Conservation (phyloP, 2,888 invertebrate species). For the Hirtodrosophila duncani region DNA sequence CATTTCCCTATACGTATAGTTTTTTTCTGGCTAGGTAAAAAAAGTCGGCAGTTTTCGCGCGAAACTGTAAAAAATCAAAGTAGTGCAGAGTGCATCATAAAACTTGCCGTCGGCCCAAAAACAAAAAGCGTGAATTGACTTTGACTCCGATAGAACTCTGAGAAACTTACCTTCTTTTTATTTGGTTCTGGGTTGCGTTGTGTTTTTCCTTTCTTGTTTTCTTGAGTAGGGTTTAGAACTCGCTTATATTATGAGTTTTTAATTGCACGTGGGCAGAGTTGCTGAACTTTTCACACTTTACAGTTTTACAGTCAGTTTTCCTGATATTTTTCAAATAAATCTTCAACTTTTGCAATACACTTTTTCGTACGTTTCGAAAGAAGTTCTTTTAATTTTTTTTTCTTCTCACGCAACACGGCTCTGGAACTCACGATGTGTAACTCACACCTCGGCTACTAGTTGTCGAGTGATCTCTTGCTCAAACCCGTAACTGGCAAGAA, state of each 20-base stretch:
- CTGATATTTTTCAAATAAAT: slow-evolving; percentile 23
- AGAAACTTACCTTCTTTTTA: slow-evolving; percentile 49
- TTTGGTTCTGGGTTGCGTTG: slow-evolving; percentile 18
- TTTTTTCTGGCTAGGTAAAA: slow-evolving; percentile 29
- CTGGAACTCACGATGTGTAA: slow-evolving; percentile 64
- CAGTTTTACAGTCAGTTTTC: slow-evolving; percentile 12
- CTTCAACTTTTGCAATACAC: slow-evolving; percentile 23
- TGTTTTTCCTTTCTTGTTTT: slow-evolving; percentile 12
- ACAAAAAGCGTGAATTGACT: slow-evolving; percentile 30
- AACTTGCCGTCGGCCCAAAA: slow-evolving; percentile 50
- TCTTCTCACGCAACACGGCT: slow-evolving; percentile 46
- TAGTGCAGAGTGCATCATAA: slow-evolving; percentile 66
- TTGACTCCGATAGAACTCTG: slow-evolving; percentile 1
- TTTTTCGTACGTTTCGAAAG: slow-evolving; percentile 40
- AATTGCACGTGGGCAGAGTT: slow-evolving; percentile 46
- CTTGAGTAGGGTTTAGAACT: slow-evolving; percentile 12
- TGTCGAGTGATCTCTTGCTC: slow-evolving; percentile 75
- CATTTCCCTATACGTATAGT: slow-evolving; percentile 27
- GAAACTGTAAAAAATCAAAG: slow-evolving; percentile 71
- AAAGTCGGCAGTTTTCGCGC: slow-evolving; percentile 43
- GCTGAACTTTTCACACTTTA: slow-evolving; percentile 14
- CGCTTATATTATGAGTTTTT: slow-evolving; percentile 52
- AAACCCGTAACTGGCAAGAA: slow-evolving; percentile 73
- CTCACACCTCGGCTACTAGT: slow-evolving; percentile 75
- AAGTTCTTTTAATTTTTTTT: slow-evolving; percentile 27